Percentiles rank a stretch among this genome's conserved stretches.
Evolutionary conservation across 2,888 invertebrate genomes (phyloP).

Genomic region (Drosophila subsilvestris): DNA sequence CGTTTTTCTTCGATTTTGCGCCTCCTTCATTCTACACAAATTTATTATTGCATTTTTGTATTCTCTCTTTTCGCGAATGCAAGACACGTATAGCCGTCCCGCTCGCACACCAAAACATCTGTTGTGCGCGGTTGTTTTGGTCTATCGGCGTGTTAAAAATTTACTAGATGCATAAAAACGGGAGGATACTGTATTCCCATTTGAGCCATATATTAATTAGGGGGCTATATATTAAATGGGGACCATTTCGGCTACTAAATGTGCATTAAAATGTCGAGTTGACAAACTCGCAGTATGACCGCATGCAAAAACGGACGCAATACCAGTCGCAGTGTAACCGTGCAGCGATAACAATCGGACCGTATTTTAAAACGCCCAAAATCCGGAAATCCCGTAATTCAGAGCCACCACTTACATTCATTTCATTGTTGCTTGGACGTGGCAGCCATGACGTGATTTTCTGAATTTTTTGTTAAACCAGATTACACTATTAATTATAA

Average conservation of each 20-base stretch:
- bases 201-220: neutral
- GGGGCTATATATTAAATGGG: neutral
- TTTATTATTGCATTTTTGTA: constrained; percentile 71
- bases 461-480: constrained; percentile 77
- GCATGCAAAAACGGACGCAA: neutral
- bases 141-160: constrained; percentile 15
- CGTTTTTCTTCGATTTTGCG: constrained; percentile 50
- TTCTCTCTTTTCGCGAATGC: constrained; percentile 67
- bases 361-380: constrained; percentile 53
- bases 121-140: constrained; percentile 64
- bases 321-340: constrained; percentile 1
- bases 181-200: neutral
- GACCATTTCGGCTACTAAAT: neutral
- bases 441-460: constrained; percentile 84
- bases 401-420: constrained; percentile 59
- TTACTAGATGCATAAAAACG: neutral
- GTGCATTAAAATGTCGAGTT: neutral
- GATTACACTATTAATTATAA: constrained; percentile 76
- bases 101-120: constrained; percentile 62
- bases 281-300: constrained; percentile 14
- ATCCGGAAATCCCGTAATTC: constrained; percentile 30
- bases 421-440: constrained; percentile 84
- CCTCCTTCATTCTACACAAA: constrained; percentile 61
- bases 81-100: constrained; percentile 48
- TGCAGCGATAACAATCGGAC: neutral